Base-by-base conservation (phyloP, 1,140 invertebrate genomes). In the Pararge aegeria region DNA sequence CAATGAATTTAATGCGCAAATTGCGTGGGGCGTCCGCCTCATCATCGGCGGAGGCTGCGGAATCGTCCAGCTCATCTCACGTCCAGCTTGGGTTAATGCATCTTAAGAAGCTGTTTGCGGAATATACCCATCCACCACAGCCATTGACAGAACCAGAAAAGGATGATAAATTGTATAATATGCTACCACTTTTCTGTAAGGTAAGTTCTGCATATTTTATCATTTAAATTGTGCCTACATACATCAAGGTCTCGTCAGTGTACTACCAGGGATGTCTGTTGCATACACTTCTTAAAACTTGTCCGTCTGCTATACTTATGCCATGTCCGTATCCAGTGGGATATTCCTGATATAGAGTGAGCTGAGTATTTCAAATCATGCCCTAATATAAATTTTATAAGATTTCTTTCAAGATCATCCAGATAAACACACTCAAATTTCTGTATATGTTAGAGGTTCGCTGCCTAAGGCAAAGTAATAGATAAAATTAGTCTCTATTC, bases 121-220 rank as follows among this genome's bases (percentile, higher is more conserved):
- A 99, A 77, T 98, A 97, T 73, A 95, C 94, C 16, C 96, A 98
- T 91, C 95, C 97, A 30, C 91, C 94, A 40, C 95, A 96, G 70
- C 92, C 94, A 6, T 90, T 97, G 0, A 93, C 93, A 27, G 96
- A 97, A 58, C 91, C 93, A 54, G 96, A 98, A 87, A 94, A 95
- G 62, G 97, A 99, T 89, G 95, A 96, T 76, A 98, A 98, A 89
- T 92, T 99, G 0, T 99, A 99, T 87, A 98, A 98, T 87, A 98
- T 99, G 97, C 92, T 99, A 71, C 98, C 98, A 38, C 91, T 99
- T 7, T 99, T 99, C 91, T 98, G 97, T 91, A 99, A 99, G 93
- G 98, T 98, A 92, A 90, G 18, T 5, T 42, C 10, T 34, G 10
- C 0, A 34, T 12, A 40, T 15, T 16, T 40, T 40, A 15, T 9